Evolutionary conservation across 2,797 vertebrate genomes (phyloP).

Genomic region (Pachyuromys duprasi): DNA sequence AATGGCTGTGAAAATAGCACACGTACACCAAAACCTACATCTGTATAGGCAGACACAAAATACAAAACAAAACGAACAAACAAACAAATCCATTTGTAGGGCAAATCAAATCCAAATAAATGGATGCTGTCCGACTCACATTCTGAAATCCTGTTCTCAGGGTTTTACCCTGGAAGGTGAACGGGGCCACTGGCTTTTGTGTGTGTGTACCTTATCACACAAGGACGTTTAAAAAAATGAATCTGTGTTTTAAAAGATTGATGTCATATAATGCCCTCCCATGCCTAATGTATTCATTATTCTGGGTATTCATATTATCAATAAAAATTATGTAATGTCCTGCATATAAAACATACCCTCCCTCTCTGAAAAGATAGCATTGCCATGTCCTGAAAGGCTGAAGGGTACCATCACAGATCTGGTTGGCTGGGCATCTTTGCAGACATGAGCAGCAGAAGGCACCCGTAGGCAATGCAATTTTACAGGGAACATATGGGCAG

Average conservation of each 20-base stretch:
- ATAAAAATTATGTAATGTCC: neutral
- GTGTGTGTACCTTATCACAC: neutral
- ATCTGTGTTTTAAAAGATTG: neutral
- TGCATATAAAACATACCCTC: neutral
- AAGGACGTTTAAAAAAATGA: neutral
- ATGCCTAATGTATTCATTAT: neutral
- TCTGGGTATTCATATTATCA: neutral
- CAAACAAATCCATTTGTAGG: neutral
- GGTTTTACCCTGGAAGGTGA: neutral
- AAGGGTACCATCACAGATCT: conserved; percentile 12
- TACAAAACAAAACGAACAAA: neutral
- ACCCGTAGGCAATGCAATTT: conserved; percentile 35
- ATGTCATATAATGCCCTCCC: neutral
- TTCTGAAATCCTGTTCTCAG: neutral
- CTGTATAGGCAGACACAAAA: neutral
- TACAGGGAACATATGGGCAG: conserved; percentile 41
- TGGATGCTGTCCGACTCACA: neutral
- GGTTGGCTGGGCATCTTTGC: conserved; percentile 10
- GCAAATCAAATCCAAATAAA: neutral
- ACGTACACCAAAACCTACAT: neutral
- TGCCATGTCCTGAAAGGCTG: conserved; percentile 17
- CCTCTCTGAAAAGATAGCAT: neutral
- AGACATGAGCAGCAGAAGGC: neutral
- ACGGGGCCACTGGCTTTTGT: neutral
- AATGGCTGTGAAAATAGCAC: neutral